These are phyloP conservation scores for Mystacornis crossleyi DNA, from an alignment of 2,113 vertebrate genomes.

Conservation along the genomic window DNA sequence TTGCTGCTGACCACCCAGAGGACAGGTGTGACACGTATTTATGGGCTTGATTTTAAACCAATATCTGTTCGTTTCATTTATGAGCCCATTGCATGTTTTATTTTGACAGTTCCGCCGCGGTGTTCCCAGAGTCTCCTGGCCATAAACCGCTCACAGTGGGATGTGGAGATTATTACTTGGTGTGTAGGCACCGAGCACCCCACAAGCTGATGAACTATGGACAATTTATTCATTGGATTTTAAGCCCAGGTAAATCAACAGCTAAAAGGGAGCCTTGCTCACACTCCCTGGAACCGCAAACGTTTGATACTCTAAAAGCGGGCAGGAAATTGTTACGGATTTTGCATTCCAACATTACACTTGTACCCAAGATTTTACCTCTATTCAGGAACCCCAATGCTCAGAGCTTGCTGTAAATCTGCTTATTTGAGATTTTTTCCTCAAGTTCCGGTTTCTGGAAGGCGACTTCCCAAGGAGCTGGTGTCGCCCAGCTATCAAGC, in stretches of 20 bases:
- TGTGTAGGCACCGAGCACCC: not conserved
- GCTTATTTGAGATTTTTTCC: not conserved
- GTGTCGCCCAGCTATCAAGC: not conserved
- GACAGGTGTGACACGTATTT: conserved; percentile 16
- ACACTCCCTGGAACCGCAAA: not conserved
- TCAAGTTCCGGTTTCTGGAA: not conserved
- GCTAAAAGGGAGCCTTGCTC: not conserved
- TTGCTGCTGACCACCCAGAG: conserved; percentile 29
- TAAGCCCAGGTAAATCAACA: conserved; percentile 34
- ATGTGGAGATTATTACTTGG: conserved; percentile 17
- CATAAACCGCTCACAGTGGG: not conserved
- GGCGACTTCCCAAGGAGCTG: not conserved
- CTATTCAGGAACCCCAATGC: not conserved
- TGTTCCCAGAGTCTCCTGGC: not conserved
- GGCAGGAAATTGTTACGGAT: not conserved
- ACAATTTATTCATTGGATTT: conserved; percentile 63
- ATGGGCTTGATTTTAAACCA: conserved; percentile 34
- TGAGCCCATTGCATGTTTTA: not conserved
- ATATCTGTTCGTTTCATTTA: not conserved
- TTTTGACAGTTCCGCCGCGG: not conserved
- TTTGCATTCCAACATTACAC: not conserved
- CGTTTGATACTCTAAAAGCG: not conserved
- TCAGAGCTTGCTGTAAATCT: not conserved
- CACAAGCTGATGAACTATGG: conserved; percentile 22
- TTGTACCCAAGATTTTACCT: not conserved